Percentiles rank a stretch among this genome's conserved stretches.
Evolutionary conservation across 2,888 invertebrate genomes (phyloP).

Genomic region (Polyommatus icarus): DNA sequence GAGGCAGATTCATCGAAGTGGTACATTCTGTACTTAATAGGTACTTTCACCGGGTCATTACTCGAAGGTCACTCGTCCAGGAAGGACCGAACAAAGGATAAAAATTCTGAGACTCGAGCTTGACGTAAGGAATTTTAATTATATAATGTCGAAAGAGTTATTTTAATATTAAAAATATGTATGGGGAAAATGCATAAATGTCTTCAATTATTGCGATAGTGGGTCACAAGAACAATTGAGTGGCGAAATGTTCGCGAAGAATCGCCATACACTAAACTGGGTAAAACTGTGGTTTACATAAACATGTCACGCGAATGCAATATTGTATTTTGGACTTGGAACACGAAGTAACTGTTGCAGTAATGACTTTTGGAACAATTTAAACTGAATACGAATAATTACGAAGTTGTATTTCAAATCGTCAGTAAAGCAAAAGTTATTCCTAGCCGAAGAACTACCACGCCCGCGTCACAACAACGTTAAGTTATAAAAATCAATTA

Average conservation of each 20-base stretch:
- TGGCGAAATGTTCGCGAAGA: not conserved
- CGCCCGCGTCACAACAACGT: too few relatives aligned
- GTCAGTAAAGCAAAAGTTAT: too few relatives aligned
- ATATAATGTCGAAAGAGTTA: not conserved
- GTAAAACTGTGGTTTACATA: conserved; percentile 7
- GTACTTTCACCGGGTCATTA: not conserved
- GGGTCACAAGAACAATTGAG: not conserved
- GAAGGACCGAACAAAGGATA: not conserved
- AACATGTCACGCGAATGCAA: not conserved
- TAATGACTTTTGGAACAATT: not conserved
- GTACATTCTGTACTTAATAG: not conserved
- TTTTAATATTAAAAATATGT: not conserved
- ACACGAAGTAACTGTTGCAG: not conserved
- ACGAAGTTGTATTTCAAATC: too few relatives aligned
- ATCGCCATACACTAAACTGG: not conserved
- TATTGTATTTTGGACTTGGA: not conserved
- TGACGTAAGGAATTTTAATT: conserved; percentile 7
- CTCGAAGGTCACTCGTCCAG: not conserved
- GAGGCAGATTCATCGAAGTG: conserved; percentile 5
- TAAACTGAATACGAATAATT: too few relatives aligned
- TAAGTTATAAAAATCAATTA: too few relatives aligned
- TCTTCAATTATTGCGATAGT: not conserved
- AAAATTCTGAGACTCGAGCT: not conserved
- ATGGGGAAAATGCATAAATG: not conserved
- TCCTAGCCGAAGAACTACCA: too few relatives aligned